Conservation (phyloP, 35 echinoderm and acorn worm species). For the Patiria miniata region DNA sequence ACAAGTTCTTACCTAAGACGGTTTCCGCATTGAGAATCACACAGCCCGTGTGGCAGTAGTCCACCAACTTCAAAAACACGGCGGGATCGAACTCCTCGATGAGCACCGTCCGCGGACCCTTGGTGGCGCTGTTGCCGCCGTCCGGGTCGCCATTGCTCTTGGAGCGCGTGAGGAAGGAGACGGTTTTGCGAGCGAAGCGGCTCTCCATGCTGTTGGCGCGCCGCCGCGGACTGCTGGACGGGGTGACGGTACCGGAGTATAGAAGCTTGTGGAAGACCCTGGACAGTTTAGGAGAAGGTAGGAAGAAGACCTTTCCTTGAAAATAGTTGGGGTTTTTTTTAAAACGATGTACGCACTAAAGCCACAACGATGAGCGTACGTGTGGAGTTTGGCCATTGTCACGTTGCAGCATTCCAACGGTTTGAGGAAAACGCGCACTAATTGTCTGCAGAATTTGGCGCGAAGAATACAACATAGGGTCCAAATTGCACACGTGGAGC, state of each 20-base stretch:
- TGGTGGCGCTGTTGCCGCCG: constrained; percentile 53
- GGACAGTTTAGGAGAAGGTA: constrained; percentile 27
- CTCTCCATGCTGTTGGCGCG: constrained; percentile 27
- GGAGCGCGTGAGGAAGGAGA: constrained; percentile 31
- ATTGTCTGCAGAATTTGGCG: too few relatives aligned
- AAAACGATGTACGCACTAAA: too few relatives aligned
- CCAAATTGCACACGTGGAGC: too few relatives aligned
- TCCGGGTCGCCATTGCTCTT: constrained; percentile 44
- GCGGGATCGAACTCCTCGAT: constrained; percentile 92
- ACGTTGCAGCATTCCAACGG: too few relatives aligned
- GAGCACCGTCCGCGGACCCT: constrained; percentile 69
- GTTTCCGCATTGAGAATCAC: constrained; percentile 85
- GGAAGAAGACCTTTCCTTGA: background rate
- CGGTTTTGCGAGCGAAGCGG: constrained; percentile 36
- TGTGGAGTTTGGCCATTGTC: too few relatives aligned
- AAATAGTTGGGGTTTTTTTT: too few relatives aligned
- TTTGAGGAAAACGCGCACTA: too few relatives aligned
- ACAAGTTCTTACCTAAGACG: constrained; percentile 73
- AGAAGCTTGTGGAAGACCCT: constrained; percentile 97
- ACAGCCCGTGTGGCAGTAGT: constrained; percentile 97
- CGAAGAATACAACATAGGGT: too few relatives aligned
- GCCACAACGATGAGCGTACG: too few relatives aligned
- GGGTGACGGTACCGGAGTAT: constrained; percentile 58
- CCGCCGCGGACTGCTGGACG: constrained; percentile 37
- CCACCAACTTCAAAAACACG: constrained; percentile 89